Conservation (phyloP, 2,888 invertebrate genomes). For the Cosmopolites sordidus region DNA sequence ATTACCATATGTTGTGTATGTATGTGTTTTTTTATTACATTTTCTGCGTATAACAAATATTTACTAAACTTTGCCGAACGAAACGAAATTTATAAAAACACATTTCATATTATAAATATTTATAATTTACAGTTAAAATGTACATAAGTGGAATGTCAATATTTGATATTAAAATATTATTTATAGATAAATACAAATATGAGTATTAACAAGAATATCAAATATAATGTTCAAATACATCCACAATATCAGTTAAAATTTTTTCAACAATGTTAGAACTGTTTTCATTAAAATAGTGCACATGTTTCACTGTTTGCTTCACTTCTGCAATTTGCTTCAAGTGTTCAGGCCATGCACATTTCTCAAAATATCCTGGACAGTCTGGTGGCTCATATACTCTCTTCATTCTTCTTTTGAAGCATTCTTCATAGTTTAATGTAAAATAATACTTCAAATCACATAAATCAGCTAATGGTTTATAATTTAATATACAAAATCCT, state of each 20-base stretch:
- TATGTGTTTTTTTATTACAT: too few species aligned
- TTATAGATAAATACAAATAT: too few species aligned
- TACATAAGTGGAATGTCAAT: too few species aligned
- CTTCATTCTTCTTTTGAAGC: constrained; percentile 56
- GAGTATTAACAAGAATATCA: too few species aligned
- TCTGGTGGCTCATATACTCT: constrained; percentile 84
- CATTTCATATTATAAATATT: too few species aligned
- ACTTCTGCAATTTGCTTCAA: constrained; percentile 54
- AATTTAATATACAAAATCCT: constrained; percentile 72
- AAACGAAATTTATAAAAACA: too few species aligned
- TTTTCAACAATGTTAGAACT: constrained; percentile 30
- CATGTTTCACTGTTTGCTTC: constrained; percentile 35
- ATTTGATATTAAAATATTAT: too few species aligned
- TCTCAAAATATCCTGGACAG: constrained; percentile 81
- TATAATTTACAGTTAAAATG: too few species aligned
- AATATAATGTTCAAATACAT: too few species aligned
- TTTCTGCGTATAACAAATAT: too few species aligned
- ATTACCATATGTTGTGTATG: too few species aligned
- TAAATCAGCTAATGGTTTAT: constrained; percentile 60
- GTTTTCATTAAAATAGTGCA: constrained; percentile 38
- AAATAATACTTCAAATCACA: constrained; percentile 74
- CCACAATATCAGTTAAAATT: constrained; percentile 35
- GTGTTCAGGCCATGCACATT: constrained; percentile 89
- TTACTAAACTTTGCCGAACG: too few species aligned
- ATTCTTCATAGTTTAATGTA: constrained; percentile 64